A percentile compares a stretch with the other conserved stretches of the same genome.
These are phyloP conservation scores for Corythaeola cristata DNA, from an alignment of 2,113 vertebrate genomes.

Conservation along the genomic window DNA sequence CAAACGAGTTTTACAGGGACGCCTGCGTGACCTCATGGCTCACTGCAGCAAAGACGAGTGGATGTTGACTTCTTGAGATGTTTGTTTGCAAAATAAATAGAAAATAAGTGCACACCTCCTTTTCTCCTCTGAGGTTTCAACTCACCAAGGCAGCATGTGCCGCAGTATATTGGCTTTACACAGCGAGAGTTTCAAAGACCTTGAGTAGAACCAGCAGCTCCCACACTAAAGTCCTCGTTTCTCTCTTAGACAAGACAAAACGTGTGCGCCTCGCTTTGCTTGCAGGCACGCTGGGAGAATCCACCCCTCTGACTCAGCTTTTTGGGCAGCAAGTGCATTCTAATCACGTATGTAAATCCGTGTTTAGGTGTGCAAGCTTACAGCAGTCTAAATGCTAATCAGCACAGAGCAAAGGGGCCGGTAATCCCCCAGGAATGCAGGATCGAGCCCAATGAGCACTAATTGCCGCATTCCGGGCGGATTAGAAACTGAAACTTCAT, in stretches of 20 bases:
- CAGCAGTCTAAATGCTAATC: not conserved
- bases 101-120: not conserved
- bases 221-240: not conserved
- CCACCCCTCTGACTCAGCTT: slow-evolving; percentile 23
- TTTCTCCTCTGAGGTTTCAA: not conserved
- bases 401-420: not conserved
- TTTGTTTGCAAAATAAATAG: not conserved
- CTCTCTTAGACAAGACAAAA: not conserved
- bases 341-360: not conserved
- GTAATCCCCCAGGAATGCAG: slow-evolving; percentile 61
- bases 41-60: not conserved
- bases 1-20: slow-evolving; percentile 28
- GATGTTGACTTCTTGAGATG: not conserved
- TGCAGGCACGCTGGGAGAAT: not conserved
- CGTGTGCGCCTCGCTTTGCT: not conserved
- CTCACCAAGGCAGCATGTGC: not conserved
- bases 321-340: not conserved
- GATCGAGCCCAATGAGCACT: not conserved
- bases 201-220: not conserved
- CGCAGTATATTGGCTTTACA: not conserved
- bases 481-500: not conserved
- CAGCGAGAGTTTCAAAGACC: not conserved
- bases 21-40: not conserved
- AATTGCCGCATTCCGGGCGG: slow-evolving; percentile 22
- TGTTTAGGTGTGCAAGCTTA: not conserved